Evolutionary conservation across 1,140 invertebrate genomes (phyloP).

Genomic region (Caerostris extrusa): DNA sequence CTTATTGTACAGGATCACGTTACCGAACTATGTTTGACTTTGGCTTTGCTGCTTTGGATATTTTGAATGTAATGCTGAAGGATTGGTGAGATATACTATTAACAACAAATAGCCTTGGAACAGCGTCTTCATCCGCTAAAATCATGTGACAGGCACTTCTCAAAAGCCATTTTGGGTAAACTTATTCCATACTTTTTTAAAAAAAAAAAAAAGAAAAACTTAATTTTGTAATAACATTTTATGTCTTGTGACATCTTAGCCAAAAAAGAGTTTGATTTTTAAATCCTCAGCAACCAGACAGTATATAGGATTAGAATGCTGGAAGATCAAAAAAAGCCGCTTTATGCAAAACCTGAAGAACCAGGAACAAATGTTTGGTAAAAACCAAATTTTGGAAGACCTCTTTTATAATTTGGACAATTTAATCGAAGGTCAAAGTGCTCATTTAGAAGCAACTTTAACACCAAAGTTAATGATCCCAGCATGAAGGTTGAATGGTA

Average conservation of each 20-base stretch:
- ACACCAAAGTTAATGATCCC: slow-evolving; percentile 96
- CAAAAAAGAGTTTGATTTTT: slow-evolving; percentile 91
- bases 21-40: slow-evolving; percentile 97
- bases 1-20: slow-evolving; percentile 83
- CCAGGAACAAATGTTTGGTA: slow-evolving; percentile 90
- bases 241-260: slow-evolving; percentile 83
- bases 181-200: background rate
- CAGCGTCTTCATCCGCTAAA: slow-evolving; percentile 89
- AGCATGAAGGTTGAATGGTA: slow-evolving; percentile 98
- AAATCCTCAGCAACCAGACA: slow-evolving; percentile 98
- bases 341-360: slow-evolving; percentile 86
- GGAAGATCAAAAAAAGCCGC: slow-evolving; percentile 92
- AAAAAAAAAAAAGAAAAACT: background rate
- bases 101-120: slow-evolving; percentile 84
- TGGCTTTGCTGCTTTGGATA: slow-evolving; percentile 96
- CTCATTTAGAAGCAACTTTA: slow-evolving; percentile 96
- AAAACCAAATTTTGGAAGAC: slow-evolving; percentile 93
- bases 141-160: slow-evolving; percentile 92
- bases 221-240: background rate
- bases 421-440: slow-evolving; percentile 92
- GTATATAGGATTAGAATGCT: slow-evolving; percentile 93
- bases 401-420: slow-evolving; percentile 91
- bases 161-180: no score
- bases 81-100: slow-evolving; percentile 83
- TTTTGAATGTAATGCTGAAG: slow-evolving; percentile 87